These are phyloP conservation scores for Pseudopodoces humilis DNA, from an alignment of 2,113 vertebrate genomes.

Conservation along the genomic window DNA sequence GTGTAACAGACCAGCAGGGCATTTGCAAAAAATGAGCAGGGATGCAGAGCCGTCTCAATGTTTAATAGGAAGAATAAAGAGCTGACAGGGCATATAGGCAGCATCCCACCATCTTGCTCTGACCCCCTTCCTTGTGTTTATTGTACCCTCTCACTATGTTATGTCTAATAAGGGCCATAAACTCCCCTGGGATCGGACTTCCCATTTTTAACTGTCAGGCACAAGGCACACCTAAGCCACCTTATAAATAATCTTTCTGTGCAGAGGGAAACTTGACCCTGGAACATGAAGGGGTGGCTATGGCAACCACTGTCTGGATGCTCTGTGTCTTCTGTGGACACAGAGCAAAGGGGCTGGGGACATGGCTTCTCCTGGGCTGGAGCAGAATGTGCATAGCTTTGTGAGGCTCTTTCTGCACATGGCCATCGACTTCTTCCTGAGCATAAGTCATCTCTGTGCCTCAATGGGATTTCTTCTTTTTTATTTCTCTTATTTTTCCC, in stretches of 20 bases:
- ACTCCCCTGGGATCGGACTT: background rate
- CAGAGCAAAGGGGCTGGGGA: background rate
- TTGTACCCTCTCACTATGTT: background rate
- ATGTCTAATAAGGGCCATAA: background rate
- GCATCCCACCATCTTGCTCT: background rate
- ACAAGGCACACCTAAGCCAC: constrained; percentile 33
- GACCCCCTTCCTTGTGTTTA: background rate
- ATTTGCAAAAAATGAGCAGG: rapidly evolving
- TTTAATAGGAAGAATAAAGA: background rate
- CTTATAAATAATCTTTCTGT: constrained; percentile 5
- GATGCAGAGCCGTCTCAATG: background rate
- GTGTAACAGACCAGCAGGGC: rapidly evolving
- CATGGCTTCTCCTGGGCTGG: rapidly evolving
- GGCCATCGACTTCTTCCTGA: background rate
- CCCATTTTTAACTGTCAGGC: background rate
- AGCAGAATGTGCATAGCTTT: background rate
- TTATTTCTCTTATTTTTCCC: rapidly evolving
- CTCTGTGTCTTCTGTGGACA: background rate
- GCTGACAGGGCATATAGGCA: background rate
- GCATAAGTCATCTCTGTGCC: rapidly evolving
- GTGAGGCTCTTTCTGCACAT: rapidly evolving
- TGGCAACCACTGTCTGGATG: constrained; percentile 4
- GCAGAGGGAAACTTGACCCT: background rate
- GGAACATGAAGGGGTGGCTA: background rate
- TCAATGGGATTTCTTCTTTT: background rate